phyloP scores from a whole-genome alignment of 2,113 vertebrate genomes.

The Drymodes brunneopygia region DNA sequence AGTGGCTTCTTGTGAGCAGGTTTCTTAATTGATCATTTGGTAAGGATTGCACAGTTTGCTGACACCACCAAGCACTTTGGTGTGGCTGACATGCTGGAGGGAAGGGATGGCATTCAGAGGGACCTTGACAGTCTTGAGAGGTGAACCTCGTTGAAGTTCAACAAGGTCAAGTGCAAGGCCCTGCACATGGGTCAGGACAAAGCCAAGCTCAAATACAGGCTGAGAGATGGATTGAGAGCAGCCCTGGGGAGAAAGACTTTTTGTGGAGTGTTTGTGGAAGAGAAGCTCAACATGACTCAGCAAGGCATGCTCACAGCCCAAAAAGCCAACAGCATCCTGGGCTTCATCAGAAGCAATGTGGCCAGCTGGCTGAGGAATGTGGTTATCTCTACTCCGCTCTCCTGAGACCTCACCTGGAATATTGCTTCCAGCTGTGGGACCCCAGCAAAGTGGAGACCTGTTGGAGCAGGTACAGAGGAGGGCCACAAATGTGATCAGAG shows the following conservation, averaged over 20 bases:
- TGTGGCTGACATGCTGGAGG: background rate
- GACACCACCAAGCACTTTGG: background rate
- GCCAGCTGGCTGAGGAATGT: background rate
- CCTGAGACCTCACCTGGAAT: background rate
- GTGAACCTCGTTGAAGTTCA: background rate
- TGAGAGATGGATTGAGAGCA: background rate
- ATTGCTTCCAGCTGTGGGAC: background rate
- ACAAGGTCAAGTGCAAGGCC: background rate
- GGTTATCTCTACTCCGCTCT: background rate
- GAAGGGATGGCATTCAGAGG: background rate
- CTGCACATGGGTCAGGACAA: background rate
- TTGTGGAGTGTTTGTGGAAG: background rate
- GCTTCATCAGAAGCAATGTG: background rate
- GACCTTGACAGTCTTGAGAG: background rate
- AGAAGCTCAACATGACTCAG: background rate
- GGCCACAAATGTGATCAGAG: background rate
- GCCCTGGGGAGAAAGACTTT: background rate
- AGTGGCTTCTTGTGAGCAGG: background rate
- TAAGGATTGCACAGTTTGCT: accelerated
- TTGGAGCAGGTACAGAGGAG: background rate
- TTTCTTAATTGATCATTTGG: background rate
- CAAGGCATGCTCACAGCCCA: background rate
- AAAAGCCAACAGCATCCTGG: background rate
- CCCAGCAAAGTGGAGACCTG: background rate
- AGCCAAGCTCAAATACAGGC: background rate